Evolutionary conservation across 2,888 invertebrate genomes (phyloP).

Genomic region (Lingula anatina): DNA sequence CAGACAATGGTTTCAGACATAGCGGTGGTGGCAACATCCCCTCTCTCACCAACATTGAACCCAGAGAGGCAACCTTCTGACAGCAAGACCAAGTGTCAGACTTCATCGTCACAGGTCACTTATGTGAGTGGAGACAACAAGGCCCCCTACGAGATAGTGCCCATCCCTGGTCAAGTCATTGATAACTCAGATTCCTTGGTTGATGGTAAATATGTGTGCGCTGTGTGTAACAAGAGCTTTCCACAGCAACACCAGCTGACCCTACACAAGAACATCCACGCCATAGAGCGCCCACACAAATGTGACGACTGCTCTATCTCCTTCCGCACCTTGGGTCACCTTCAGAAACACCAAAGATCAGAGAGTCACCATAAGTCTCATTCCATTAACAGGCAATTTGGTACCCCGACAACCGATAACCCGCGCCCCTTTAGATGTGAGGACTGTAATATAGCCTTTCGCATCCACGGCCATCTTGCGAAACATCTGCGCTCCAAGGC

Average conservation of each 20-base stretch:
- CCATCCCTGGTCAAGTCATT: slow-evolving; percentile 9
- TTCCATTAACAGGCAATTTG: slow-evolving; percentile 10
- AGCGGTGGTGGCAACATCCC: no score
- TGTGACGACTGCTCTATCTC: slow-evolving; percentile 89
- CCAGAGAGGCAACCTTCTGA: no score
- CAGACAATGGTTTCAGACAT: no score
- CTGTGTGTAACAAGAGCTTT: slow-evolving; percentile 86
- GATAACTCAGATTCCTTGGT: slow-evolving; percentile 12
- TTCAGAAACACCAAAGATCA: slow-evolving; percentile 89
- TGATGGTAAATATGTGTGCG: slow-evolving; percentile 63
- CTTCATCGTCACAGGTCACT: slow-evolving; percentile 1
- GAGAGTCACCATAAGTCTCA: slow-evolving; percentile 84
- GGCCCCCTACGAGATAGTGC: slow-evolving; percentile 10
- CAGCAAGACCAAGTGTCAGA: no score
- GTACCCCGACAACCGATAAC: slow-evolving; percentile 64
- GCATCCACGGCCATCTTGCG: slow-evolving; percentile 91
- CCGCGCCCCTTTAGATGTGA: slow-evolving; percentile 94
- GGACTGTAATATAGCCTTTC: slow-evolving; percentile 91
- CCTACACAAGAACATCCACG: slow-evolving; percentile 92
- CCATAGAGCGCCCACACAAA: slow-evolving; percentile 84
- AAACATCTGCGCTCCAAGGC: slow-evolving; percentile 94
- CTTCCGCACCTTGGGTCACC: slow-evolving; percentile 82
- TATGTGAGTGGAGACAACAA: slow-evolving; percentile 8
- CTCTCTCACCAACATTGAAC: no score
- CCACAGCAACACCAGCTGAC: slow-evolving; percentile 84